These are phyloP conservation scores for Zoanthus gigantus DNA, from an alignment of 92 coral and sea anemone species.

Conservation along the genomic window DNA sequence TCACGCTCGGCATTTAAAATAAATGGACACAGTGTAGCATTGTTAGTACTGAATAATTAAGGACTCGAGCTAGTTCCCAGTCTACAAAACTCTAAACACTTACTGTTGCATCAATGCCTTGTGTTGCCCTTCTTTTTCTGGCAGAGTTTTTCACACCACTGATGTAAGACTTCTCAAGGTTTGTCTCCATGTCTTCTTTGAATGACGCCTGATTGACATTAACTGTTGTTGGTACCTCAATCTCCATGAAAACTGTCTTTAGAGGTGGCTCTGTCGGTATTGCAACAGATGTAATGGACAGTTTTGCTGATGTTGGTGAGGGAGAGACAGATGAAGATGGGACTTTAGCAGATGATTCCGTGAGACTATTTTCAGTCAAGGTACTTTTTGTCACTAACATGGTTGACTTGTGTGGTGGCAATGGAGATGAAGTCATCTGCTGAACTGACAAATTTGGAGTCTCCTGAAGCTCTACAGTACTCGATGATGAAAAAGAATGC, in stretches of 20 bases:
- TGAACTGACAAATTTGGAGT: background rate
- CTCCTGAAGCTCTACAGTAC: background rate
- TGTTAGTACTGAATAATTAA: too few species aligned
- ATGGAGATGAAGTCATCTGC: slow-evolving; percentile 5
- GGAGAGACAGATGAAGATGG: slow-evolving; percentile 31
- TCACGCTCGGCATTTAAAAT: too few species aligned
- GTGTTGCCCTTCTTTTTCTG: slow-evolving; percentile 40
- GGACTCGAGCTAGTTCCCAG: background rate
- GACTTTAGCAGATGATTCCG: background rate
- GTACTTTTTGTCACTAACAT: slow-evolving; percentile 8
- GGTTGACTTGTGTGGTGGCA: slow-evolving; percentile 16
- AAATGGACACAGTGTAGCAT: too few species aligned
- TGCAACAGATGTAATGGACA: slow-evolving; percentile 15
- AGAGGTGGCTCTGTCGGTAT: slow-evolving; percentile 22
- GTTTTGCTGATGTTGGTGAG: slow-evolving; percentile 25
- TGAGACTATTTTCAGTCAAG: slow-evolving; percentile 11
- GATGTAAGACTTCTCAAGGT: slow-evolving; percentile 37
- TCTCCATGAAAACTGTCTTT: slow-evolving; percentile 8
- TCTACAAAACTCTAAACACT: background rate
- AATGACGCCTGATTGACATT: slow-evolving; percentile 15
- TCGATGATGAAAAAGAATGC: background rate
- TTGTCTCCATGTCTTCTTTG: slow-evolving; percentile 39
- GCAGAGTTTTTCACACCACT: slow-evolving; percentile 9
- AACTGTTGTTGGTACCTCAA: slow-evolving; percentile 29
- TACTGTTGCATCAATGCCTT: slow-evolving; percentile 45